Evolutionary conservation across 2,888 invertebrate genomes (phyloP).

Genomic region (Dicycla oo): DNA sequence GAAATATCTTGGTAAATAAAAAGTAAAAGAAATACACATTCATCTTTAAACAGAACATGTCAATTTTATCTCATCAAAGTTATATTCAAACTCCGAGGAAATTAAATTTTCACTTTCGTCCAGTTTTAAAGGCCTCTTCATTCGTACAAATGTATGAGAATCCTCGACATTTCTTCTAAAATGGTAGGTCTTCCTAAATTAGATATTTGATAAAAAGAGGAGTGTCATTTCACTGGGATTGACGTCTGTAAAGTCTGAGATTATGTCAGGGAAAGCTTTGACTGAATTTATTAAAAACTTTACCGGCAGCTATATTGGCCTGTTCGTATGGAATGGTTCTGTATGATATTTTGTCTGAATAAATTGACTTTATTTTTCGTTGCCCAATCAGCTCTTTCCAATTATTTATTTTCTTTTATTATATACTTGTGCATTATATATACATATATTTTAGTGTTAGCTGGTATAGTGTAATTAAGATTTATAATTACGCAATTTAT

Average conservation of each 20-base stretch:
- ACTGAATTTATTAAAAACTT: constrained; percentile 65
- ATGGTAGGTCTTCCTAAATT: constrained; percentile 50
- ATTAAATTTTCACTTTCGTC: constrained; percentile 61
- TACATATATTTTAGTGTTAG: too few relatives aligned
- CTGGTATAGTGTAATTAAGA: too few relatives aligned
- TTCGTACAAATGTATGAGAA: constrained; percentile 1
- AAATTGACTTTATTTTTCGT: neutral
- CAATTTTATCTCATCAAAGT: constrained; percentile 63
- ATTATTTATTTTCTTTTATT: too few relatives aligned
- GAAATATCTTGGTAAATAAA: neutral
- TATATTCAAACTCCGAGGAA: constrained; percentile 64
- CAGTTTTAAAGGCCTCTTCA: constrained; percentile 44
- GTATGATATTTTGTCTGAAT: constrained; percentile 2
- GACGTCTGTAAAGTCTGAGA: constrained; percentile 71
- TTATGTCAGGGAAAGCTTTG: constrained; percentile 64
- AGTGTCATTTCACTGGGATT: constrained; percentile 69
- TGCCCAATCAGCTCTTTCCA: too few relatives aligned
- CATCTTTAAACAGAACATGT: constrained; percentile 54
- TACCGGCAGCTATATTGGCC: constrained; percentile 29
- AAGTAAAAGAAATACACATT: constrained; percentile 26
- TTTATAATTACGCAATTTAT: too few relatives aligned
- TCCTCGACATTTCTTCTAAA: constrained; percentile 8
- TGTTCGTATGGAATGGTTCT: constrained; percentile 23
- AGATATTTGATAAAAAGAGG: constrained; percentile 64
- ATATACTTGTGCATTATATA: too few relatives aligned